Base-by-base conservation (phyloP, 2,888 invertebrate species). In the Eremobia ochroleuca region DNA sequence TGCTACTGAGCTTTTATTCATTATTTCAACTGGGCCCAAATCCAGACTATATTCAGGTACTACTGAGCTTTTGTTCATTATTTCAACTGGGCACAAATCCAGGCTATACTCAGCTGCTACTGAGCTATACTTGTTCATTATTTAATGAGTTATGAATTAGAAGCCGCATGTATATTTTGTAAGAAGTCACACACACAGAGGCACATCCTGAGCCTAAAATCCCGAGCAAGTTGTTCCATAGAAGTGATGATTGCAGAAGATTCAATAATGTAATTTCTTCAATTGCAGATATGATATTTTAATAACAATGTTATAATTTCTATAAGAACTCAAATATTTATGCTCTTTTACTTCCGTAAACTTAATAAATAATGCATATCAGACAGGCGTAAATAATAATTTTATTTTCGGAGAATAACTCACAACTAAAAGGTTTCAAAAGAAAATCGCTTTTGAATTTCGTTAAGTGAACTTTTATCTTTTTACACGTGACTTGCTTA, bases 381-480 rank as follows among this genome's bases (percentile, higher is more conserved):
- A 34, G 31, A 2, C 18, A 31, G 15, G 40, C n/a, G 18, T 40
- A 37, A 62, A 59, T 25, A 59, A 78, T 43, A 25, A 73, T 9
- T 34, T 49, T 28, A 66, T 61, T 59, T 61, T 8, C n/a, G 0
- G 15, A 49, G 55, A 68, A 82, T 25, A 34, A 37, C 55, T 76
- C 43, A 28, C 34, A 37, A 37, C 25, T 28, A 34, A 46, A 62
- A 52, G 66, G 31, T 59, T 59, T 61, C 46, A 82, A 67, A 82
- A 76, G 69, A 70, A 83, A 77, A 70, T 55, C 52, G 31, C 61
- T 62, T 81, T 66, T 61, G 78, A 77, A 55, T 81, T 55, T 66
- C 40, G 66, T 66, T 83, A 83, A 80, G 83, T 80, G 76, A 66
- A 77, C 77, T 83, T 70, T 78, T 81, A 83, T 81, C 80, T 83